These are phyloP conservation scores for Hyperoodon ampullatus DNA, from an alignment of 2,113 vertebrate species.

Conservation along the genomic window DNA sequence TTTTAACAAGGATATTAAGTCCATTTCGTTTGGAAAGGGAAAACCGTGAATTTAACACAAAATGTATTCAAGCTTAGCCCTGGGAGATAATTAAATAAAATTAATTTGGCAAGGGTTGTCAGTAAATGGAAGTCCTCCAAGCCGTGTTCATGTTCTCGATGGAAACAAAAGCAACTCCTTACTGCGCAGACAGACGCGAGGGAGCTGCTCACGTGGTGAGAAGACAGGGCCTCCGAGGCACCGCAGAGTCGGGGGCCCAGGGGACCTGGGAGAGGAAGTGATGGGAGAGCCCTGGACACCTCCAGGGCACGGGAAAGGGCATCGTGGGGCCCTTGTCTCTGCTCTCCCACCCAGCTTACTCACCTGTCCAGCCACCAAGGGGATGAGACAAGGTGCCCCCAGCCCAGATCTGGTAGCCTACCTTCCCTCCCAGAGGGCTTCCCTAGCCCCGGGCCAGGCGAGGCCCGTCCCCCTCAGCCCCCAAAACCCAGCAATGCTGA, in stretches of 20 bases:
- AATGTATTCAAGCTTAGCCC: conserved; percentile 90
- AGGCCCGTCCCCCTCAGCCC: rapidly evolving
- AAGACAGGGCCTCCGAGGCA: neutral
- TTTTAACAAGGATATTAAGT: conserved; percentile 92
- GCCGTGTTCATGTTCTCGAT: conserved; percentile 72
- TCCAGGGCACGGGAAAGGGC: too few relatives aligned
- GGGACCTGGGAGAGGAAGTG: neutral
- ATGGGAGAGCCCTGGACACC: neutral
- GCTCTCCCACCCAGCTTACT: neutral
- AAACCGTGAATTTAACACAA: conserved; percentile 90
- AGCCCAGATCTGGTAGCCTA: neutral
- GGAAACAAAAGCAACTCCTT: conserved; percentile 83
- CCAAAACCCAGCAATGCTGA: rapidly evolving
- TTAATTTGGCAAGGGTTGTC: conserved; percentile 89
- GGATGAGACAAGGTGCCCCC: rapidly evolving
- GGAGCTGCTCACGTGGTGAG: neutral
- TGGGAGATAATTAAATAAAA: conserved; percentile 92
- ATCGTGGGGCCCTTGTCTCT: rapidly evolving
- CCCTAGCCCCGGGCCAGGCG: rapidly evolving
- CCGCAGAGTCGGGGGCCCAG: neutral
- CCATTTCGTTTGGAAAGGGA: conserved; percentile 86
- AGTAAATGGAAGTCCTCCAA: conserved; percentile 85
- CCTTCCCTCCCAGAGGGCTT: neutral
- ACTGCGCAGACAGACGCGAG: conserved; percentile 72
- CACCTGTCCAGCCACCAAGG: too few relatives aligned